phyloP scores from a whole-genome alignment of 2,888 invertebrate genomes.

The Drosophila percnosoma region DNA sequence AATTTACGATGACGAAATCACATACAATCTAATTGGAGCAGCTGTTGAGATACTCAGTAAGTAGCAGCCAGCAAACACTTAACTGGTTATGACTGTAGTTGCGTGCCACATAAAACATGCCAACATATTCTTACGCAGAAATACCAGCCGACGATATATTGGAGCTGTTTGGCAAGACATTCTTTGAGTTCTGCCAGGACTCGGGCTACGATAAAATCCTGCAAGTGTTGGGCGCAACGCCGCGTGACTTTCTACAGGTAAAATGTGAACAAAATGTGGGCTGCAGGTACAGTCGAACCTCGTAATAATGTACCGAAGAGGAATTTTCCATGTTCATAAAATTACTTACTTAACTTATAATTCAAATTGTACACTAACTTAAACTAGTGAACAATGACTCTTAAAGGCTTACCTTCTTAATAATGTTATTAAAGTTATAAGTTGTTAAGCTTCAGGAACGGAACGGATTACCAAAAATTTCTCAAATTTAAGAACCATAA shows the following conservation, averaged over 20 bases:
- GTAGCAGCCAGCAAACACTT: constrained; percentile 80
- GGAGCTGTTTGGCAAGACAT: constrained; percentile 96
- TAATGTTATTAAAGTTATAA: not conserved
- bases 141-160: constrained; percentile 95
- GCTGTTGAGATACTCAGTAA: constrained; percentile 96
- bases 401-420: not conserved
- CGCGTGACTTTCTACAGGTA: constrained; percentile 97
- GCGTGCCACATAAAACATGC: constrained; percentile 22
- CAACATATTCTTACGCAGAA: constrained; percentile 86
- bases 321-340: not conserved
- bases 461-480: not conserved
- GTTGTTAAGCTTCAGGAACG: no score
- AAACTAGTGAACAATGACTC: not conserved
- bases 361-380: not conserved
- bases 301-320: not conserved
- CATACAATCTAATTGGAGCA: constrained; percentile 96
- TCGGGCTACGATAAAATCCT: constrained; percentile 98
- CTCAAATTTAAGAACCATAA: not conserved
- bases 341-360: not conserved
- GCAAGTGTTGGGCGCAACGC: constrained; percentile 96
- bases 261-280: not conserved
- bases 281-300: not conserved
- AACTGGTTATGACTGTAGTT: constrained; percentile 23
- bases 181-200: constrained; percentile 98
- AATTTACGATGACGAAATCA: constrained; percentile 97